phyloP scores from a whole-genome alignment of 2,113 vertebrate genomes.

The Marcusenius ussheri region DNA sequence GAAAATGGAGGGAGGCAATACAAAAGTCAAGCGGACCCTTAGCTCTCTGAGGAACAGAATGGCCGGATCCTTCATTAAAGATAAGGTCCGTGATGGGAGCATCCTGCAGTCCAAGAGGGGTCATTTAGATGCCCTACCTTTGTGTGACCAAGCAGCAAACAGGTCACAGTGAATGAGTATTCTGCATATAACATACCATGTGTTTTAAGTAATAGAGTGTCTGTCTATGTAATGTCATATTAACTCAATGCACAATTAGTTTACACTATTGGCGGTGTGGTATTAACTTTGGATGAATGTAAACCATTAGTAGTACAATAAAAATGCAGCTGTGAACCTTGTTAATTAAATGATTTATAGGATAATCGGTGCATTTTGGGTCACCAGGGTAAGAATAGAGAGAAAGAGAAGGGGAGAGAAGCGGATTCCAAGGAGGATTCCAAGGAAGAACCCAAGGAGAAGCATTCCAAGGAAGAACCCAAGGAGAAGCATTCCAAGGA shows the following conservation, averaged over 20 bases:
- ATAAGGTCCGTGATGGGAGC: conserved; percentile 66
- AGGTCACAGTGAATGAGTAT: not conserved
- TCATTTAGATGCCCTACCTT: not conserved
- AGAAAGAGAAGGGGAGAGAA: conserved; percentile 62
- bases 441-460: conserved; percentile 9
- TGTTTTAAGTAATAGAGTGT: not conserved
- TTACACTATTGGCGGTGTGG: not conserved
- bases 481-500: conserved; percentile 51
- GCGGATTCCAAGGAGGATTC: conserved; percentile 37
- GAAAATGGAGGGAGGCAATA: conserved; percentile 71
- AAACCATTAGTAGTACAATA: not conserved
- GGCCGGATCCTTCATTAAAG: conserved; percentile 86
- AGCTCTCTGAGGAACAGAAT: conserved; percentile 81
- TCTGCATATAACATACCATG: not conserved
- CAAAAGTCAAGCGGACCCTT: conserved; percentile 78
- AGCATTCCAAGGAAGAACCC: too few relatives aligned
- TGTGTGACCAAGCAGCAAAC: not conserved
- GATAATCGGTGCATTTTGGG: conserved; percentile 3
- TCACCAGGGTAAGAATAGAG: conserved; percentile 76
- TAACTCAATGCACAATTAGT: not conserved
- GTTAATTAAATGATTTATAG: not conserved
- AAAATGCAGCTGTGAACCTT: too few relatives aligned
- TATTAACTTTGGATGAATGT: not conserved
- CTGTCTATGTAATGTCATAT: not conserved
- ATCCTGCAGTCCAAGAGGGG: not conserved